These are phyloP conservation scores for Pocota personata DNA, from an alignment of 2,888 invertebrate species.

Conservation along the genomic window DNA sequence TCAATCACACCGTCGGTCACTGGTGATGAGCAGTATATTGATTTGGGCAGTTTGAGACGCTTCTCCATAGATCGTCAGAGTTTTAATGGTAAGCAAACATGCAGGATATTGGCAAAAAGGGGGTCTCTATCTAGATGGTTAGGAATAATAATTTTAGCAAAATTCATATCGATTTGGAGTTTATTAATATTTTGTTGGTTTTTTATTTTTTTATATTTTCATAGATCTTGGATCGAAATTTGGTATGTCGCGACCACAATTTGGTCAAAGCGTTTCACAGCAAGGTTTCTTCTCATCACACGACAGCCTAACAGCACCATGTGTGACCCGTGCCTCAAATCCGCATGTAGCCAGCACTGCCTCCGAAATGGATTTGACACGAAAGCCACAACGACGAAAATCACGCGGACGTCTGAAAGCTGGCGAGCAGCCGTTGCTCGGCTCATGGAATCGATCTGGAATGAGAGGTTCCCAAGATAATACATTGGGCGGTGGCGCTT, in stretches of 20 bases:
- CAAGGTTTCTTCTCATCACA: conserved; percentile 89
- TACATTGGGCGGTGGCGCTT: conserved; percentile 83
- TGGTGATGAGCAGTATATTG: conserved; percentile 81
- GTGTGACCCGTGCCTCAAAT: conserved; percentile 85
- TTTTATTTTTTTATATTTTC: conserved; percentile 74
- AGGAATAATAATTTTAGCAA: background rate
- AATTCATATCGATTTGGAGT: background rate
- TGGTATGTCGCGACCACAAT: conserved; percentile 86
- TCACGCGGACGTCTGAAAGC: conserved; percentile 88
- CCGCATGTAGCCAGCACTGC: conserved; percentile 85
- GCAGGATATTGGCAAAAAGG: background rate
- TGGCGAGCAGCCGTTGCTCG: conserved; percentile 89
- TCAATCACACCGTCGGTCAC: conserved; percentile 81
- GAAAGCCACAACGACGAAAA: conserved; percentile 85
- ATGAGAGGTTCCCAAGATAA: conserved; percentile 83
- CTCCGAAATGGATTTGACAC: conserved; percentile 90
- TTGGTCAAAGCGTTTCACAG: conserved; percentile 83
- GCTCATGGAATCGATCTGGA: conserved; percentile 86
- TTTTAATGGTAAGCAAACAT: conserved; percentile 80
- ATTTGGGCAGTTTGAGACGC: conserved; percentile 81
- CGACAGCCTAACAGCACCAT: conserved; percentile 89
- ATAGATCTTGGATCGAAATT: conserved; percentile 91
- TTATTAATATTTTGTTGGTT: conserved; percentile 4
- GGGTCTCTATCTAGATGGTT: background rate
- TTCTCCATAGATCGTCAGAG: conserved; percentile 82